These are phyloP conservation scores for Brachyptera putata DNA, from an alignment of 2,888 invertebrate genomes.

Conservation along the genomic window DNA sequence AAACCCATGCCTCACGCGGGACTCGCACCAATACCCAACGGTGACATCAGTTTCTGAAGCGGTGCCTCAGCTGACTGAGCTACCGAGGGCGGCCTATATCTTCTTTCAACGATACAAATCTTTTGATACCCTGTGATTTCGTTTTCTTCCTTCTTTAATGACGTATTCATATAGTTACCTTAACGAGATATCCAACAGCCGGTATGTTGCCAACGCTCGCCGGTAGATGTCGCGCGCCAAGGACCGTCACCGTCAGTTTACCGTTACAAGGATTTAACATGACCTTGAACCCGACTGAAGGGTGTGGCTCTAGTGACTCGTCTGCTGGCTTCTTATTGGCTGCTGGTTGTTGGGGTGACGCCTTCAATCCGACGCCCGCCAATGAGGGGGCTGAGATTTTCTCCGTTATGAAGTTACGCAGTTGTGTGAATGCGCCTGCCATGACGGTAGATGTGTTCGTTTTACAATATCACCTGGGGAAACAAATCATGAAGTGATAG, in stretches of 20 bases:
- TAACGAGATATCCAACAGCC: constrained; percentile 73
- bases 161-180: too few species aligned
- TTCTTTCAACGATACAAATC: too few species aligned
- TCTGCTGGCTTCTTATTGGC: not conserved
- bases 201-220: constrained; percentile 68
- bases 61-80: too few species aligned
- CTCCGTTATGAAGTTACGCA: constrained; percentile 1
- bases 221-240: constrained; percentile 73
- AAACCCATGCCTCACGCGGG: too few species aligned
- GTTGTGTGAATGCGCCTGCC: not conserved
- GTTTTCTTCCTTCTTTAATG: too few species aligned
- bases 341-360: not conserved
- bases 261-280: constrained; percentile 57
- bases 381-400: not conserved
- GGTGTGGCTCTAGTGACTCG: constrained; percentile 20
- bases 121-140: too few species aligned
- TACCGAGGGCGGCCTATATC: too few species aligned
- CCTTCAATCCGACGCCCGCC: too few species aligned
- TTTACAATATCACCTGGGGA: too few species aligned
- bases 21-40: too few species aligned
- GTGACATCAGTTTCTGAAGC: too few species aligned
- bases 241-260: constrained; percentile 63
- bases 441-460: not conserved
- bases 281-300: constrained; percentile 64
- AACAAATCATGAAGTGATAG: too few species aligned